These are phyloP conservation scores for Drosophila seguyi DNA, from an alignment of 1,140 invertebrate species.

Conservation along the genomic window DNA sequence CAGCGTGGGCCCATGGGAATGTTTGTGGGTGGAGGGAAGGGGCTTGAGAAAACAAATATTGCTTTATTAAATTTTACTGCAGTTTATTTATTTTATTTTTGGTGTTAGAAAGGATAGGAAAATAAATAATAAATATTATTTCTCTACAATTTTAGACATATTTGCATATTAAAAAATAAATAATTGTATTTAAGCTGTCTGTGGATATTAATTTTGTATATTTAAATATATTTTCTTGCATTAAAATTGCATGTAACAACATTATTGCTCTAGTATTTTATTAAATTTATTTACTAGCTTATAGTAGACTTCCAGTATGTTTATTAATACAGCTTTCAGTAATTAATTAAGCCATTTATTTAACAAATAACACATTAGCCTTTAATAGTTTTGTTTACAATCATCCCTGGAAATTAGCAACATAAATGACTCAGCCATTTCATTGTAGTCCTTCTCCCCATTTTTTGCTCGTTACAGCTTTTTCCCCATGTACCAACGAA, in stretches of 20 bases:
- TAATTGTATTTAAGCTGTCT: background rate
- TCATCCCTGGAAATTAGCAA: background rate
- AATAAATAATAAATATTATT: too few species aligned
- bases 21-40: background rate
- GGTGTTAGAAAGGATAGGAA: too few species aligned
- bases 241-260: too few species aligned
- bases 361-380: background rate
- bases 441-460: background rate
- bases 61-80: background rate
- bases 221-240: background rate
- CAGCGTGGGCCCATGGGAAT: slow-evolving; percentile 3
- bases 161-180: too few species aligned
- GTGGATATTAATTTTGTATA: background rate
- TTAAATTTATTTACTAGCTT: background rate
- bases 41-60: background rate
- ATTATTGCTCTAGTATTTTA: too few species aligned
- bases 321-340: background rate
- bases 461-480: background rate
- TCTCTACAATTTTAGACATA: too few species aligned
- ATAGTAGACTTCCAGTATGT: background rate
- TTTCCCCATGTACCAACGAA: background rate
- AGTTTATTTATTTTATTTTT: background rate
- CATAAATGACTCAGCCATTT: slow-evolving; percentile 7
- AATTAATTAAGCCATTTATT: background rate
- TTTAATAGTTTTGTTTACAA: background rate